Conservation (phyloP, 2,888 invertebrate species). For the Heterodera filipjevi region DNA sequence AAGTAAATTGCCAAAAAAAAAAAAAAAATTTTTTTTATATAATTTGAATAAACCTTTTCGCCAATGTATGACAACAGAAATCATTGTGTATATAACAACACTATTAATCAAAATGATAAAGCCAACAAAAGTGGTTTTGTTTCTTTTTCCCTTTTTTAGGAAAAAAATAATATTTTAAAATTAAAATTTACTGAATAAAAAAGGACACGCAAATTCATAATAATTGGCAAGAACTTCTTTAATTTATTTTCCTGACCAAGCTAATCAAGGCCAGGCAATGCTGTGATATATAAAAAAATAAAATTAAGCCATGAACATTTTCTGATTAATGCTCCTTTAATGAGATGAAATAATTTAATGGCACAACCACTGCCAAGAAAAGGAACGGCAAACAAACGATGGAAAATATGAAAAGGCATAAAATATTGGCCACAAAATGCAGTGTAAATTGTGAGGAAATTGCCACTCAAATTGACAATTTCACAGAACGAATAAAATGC, state of each 20-base stretch:
- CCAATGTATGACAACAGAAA: neutral
- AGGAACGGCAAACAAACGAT: neutral
- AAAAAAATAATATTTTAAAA: too few species aligned
- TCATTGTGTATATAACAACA: neutral
- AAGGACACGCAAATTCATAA: neutral
- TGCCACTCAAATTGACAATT: neutral
- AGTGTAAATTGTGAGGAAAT: neutral
- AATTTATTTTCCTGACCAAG: too few species aligned
- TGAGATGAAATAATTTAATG: neutral
- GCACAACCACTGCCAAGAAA: neutral
- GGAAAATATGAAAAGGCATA: neutral
- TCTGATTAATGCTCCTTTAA: neutral
- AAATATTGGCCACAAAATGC: neutral
- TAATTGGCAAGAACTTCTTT: neutral
- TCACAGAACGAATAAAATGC: neutral
- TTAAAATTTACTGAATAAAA: neutral
- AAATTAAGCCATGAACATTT: too few species aligned
- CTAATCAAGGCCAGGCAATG: too few species aligned
- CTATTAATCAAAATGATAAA: neutral
- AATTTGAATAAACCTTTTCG: neutral
- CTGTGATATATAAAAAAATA: too few species aligned
- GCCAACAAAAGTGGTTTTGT: neutral
- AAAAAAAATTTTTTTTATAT: too few species aligned
- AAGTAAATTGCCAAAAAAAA: too few species aligned
- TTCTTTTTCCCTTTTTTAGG: too few species aligned